Conservation (phyloP, 2,113 vertebrate species). For the Chloropsis hardwickii region DNA sequence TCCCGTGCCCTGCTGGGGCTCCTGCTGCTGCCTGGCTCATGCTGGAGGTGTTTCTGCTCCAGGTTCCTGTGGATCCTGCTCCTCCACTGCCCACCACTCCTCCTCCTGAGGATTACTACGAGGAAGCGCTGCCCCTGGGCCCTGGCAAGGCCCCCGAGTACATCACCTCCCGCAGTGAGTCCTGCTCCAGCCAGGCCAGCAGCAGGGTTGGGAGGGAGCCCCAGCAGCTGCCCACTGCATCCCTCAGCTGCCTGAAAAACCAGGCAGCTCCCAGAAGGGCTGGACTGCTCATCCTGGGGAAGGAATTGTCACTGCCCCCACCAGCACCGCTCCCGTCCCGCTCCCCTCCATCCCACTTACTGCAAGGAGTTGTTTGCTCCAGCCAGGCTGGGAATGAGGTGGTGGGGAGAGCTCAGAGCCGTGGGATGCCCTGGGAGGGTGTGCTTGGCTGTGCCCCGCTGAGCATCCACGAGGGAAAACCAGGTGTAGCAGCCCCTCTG, state of each 20-base stretch:
- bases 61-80: constrained; percentile 83
- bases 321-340: accelerated
- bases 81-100: constrained; percentile 89
- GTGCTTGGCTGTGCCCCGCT: neutral
- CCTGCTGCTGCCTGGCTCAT: neutral
- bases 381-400: neutral
- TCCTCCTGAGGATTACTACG: constrained; percentile 95
- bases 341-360: neutral
- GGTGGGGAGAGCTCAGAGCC: neutral
- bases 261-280: neutral
- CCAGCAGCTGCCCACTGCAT: neutral
- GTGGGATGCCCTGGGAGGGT: accelerated
- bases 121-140: constrained; percentile 93
- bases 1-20: neutral
- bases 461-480: neutral
- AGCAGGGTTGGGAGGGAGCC: neutral
- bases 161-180: constrained; percentile 89
- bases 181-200: accelerated
- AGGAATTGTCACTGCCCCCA: neutral
- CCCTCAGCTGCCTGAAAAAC: neutral
- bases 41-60: neutral
- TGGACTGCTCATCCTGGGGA: neutral
- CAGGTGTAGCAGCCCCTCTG: neutral
- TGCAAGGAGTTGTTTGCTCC: neutral
- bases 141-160: constrained; percentile 89